phyloP scores from a whole-genome alignment of 2,113 vertebrate genomes.

The Cynocephalus volans region DNA sequence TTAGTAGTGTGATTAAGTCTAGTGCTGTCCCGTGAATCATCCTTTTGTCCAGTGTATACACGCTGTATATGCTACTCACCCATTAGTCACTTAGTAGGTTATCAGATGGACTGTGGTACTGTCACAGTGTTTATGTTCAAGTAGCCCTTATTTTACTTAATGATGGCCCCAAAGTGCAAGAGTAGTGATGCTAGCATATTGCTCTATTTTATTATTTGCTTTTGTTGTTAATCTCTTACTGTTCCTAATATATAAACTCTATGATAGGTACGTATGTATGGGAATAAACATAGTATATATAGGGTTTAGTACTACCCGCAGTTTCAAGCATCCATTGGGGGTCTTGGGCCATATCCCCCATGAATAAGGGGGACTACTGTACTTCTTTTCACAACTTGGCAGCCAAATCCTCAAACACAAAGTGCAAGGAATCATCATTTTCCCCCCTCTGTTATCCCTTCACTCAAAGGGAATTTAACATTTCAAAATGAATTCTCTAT shows the following conservation, averaged over 20 bases:
- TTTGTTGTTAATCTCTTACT: not conserved
- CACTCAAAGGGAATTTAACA: not conserved
- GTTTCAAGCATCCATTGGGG: not conserved
- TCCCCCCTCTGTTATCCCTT: not conserved
- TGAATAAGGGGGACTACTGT: not conserved
- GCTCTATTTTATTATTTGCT: not conserved
- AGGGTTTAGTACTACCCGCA: not conserved
- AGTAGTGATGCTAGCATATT: not conserved
- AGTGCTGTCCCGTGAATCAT: not conserved
- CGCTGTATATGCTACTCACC: no score
- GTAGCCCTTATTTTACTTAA: not conserved
- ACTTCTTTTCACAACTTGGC: not conserved
- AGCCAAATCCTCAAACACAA: not conserved
- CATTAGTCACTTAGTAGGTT: not conserved
- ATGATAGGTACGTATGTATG: not conserved
- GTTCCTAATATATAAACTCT: not conserved
- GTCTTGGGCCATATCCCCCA: not conserved
- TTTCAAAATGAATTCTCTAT: conserved; percentile 22
- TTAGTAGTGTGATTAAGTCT: not conserved
- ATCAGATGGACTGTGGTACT: not conserved
- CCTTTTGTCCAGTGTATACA: not conserved
- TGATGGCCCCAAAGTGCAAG: not conserved
- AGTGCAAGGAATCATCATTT: not conserved
- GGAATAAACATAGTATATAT: not conserved
- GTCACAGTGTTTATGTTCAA: not conserved